phyloP scores from a whole-genome alignment of 2,888 invertebrate genomes.

The Sericinus montela region DNA sequence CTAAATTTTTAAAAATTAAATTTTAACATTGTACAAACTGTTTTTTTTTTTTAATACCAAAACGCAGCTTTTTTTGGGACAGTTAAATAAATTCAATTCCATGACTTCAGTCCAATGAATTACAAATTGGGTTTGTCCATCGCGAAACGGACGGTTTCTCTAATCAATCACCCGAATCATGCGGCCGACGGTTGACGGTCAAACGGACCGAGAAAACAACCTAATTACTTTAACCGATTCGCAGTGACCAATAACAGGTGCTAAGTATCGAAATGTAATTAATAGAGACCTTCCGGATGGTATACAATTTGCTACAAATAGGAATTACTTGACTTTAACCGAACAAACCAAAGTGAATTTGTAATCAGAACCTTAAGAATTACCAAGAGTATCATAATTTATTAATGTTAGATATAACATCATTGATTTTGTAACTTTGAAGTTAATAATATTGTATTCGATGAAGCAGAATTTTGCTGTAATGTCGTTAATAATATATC shows the following conservation, averaged over 20 bases:
- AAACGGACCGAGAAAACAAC: slow-evolving; percentile 49
- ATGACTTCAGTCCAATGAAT: background rate
- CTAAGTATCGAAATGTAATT: slow-evolving; percentile 64
- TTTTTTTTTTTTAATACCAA: too few relatives aligned
- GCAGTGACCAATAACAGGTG: slow-evolving; percentile 54
- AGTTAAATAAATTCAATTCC: too few relatives aligned
- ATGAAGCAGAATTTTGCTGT: too few relatives aligned
- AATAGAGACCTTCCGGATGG: slow-evolving; percentile 36
- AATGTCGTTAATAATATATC: too few relatives aligned
- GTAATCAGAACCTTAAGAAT: slow-evolving; percentile 53
- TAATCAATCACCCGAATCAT: slow-evolving; percentile 56
- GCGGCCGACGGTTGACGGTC: slow-evolving; percentile 42
- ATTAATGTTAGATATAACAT: slow-evolving; percentile 29
- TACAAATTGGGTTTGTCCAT: slow-evolving; percentile 11
- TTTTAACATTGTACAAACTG: too few relatives aligned
- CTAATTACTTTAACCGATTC: slow-evolving; percentile 33
- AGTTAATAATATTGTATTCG: too few relatives aligned
- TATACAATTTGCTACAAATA: slow-evolving; percentile 53
- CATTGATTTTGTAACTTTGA: too few relatives aligned
- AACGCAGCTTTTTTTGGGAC: too few relatives aligned
- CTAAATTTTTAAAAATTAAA: too few relatives aligned
- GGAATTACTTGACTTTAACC: slow-evolving; percentile 45
- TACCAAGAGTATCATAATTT: slow-evolving; percentile 54
- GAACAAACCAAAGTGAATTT: slow-evolving; percentile 60
- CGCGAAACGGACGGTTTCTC: slow-evolving; percentile 21